Percentiles rank a stretch among this genome's conserved stretches.
Evolutionary conservation across 2,797 vertebrate genomes (phyloP).

Genomic region (Coreius guichenoti): DNA sequence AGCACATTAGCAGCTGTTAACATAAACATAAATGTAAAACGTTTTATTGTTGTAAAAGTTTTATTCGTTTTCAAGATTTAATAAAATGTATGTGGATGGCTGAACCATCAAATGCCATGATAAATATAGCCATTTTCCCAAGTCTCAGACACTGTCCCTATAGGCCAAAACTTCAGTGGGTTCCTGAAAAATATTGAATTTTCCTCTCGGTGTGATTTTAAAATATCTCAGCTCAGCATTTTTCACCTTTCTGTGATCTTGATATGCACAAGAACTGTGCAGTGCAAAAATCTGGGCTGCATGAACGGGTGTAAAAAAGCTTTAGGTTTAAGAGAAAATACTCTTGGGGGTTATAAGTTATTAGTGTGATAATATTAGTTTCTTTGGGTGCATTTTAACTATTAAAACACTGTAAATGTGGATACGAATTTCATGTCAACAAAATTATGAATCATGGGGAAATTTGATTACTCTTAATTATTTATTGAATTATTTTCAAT

Average conservation of each 20-base stretch:
- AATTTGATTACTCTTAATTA: background rate
- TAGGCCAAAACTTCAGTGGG: background rate
- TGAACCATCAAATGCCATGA: background rate
- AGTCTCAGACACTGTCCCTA: background rate
- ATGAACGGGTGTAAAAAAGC: background rate
- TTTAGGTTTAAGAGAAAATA: background rate
- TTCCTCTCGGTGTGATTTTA: background rate
- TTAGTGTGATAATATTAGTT: too few species aligned
- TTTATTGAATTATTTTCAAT: background rate
- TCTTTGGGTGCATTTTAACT: too few species aligned
- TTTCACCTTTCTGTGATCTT: background rate
- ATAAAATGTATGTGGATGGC: background rate
- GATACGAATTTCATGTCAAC: background rate
- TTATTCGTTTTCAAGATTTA: background rate
- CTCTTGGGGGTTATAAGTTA: too few species aligned
- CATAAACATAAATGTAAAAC: background rate
- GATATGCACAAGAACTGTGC: background rate
- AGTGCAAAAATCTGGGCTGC: background rate
- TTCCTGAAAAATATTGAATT: too few species aligned
- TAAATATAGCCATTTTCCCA: background rate
- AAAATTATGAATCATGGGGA: background rate
- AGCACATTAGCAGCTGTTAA: background rate
- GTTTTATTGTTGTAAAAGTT: background rate
- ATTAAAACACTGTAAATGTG: conserved; percentile 2
- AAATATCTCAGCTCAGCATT: conserved; percentile 10